Evolutionary conservation across 2,113 vertebrate genomes (phyloP).

Genomic region (Leptodactylus fuscus): DNA sequence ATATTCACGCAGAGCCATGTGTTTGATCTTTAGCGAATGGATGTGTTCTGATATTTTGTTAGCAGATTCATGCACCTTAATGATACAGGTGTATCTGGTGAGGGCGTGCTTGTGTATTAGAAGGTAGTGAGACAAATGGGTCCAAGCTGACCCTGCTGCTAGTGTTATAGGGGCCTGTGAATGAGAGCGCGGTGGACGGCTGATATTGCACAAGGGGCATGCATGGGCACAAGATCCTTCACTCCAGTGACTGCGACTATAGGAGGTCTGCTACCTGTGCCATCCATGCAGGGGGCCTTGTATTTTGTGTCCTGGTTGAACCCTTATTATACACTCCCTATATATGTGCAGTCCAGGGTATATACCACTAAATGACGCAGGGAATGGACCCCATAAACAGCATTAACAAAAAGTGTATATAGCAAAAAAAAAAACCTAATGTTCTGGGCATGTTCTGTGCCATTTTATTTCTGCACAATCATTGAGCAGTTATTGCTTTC

Average conservation of each 20-base stretch:
- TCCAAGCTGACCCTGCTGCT: slow-evolving; percentile 37
- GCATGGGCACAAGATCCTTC: neutral
- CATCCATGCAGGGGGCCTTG: slow-evolving; percentile 24
- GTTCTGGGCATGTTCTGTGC: neutral
- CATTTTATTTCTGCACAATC: slow-evolving; percentile 19
- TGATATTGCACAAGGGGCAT: neutral
- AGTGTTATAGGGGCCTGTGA: slow-evolving; percentile 6
- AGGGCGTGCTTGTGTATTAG: slow-evolving; percentile 30
- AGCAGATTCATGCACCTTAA: slow-evolving; percentile 15
- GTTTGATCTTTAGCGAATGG: neutral
- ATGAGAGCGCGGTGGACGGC: neutral
- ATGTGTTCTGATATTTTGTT: slow-evolving; percentile 13
- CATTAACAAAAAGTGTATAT: slow-evolving; percentile 42
- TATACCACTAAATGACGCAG: slow-evolving; percentile 34
- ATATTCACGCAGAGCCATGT: neutral
- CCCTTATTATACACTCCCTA: neutral
- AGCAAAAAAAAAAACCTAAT: neutral
- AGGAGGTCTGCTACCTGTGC: neutral
- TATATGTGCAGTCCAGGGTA: slow-evolving; percentile 23
- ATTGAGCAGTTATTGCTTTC: slow-evolving; percentile 31
- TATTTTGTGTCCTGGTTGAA: slow-evolving; percentile 18
- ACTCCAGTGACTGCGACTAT: neutral
- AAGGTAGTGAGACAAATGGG: neutral
- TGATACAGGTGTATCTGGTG: neutral
- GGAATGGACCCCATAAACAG: slow-evolving; percentile 23